phyloP scores from a whole-genome alignment of 2,888 invertebrate species.

The Limenitis camilla region DNA sequence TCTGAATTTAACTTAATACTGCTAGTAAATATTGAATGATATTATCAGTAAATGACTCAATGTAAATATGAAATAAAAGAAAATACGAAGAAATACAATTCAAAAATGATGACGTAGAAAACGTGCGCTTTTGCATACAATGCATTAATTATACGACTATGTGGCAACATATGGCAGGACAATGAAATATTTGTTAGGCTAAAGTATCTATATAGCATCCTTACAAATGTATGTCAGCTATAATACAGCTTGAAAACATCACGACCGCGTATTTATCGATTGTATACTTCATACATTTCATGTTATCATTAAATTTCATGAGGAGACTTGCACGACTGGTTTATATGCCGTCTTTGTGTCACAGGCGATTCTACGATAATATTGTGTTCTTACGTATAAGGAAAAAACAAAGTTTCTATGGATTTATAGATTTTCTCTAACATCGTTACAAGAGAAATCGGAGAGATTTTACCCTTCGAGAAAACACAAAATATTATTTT shows the following conservation, averaged over 20 bases:
- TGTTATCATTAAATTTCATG: conserved; percentile 39
- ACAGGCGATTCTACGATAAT: conserved; percentile 5
- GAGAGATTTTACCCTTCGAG: not conserved
- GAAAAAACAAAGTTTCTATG: not conserved
- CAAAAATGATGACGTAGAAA: not conserved
- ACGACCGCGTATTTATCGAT: conserved; percentile 32
- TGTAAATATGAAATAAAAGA: not conserved
- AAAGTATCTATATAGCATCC: not conserved
- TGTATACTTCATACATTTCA: conserved; percentile 29
- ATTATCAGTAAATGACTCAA: not conserved
- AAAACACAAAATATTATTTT: too few species aligned
- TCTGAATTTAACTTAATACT: too few species aligned
- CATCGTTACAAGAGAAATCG: not conserved
- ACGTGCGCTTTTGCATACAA: conserved; percentile 14
- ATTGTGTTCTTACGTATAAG: not conserved
- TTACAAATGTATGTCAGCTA: conserved; percentile 23
- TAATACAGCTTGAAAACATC: conserved; percentile 27
- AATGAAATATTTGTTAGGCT: conserved; percentile 16
- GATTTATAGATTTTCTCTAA: not conserved
- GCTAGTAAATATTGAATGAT: too few species aligned
- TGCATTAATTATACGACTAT: conserved; percentile 11
- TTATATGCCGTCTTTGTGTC: conserved; percentile 16
- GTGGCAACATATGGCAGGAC: conserved; percentile 9
- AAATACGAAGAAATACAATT: not conserved
- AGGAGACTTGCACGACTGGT: conserved; percentile 27